These are phyloP conservation scores for Formica selysi DNA, from an alignment of 1,140 invertebrate species.

Conservation along the genomic window DNA sequence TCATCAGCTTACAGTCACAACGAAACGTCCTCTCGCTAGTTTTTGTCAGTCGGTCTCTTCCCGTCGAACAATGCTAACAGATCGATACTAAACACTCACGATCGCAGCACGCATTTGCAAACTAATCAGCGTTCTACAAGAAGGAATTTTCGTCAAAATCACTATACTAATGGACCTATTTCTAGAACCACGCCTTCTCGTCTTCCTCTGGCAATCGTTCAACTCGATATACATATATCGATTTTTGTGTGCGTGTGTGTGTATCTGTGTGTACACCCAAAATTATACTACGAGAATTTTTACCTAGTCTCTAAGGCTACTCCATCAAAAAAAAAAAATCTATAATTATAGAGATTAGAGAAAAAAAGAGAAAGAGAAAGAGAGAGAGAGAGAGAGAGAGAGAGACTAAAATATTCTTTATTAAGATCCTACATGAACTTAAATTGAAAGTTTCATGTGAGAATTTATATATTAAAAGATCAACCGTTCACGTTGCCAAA, in stretches of 20 bases:
- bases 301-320: constrained; percentile 2
- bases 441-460: neutral
- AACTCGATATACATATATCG: constrained; percentile 5
- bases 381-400: too few species aligned
- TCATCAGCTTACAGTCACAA: constrained; percentile 8
- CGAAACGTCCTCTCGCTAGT: constrained; percentile 20
- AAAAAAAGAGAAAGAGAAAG: neutral
- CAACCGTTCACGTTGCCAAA: neutral
- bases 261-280: neutral
- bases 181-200: constrained; percentile 16
- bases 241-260: neutral
- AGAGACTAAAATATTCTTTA: neutral
- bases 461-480: constrained; percentile 3
- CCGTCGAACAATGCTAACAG: constrained; percentile 25
- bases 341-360: neutral
- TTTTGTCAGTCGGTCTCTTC: constrained; percentile 3
- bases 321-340: neutral
- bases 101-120: constrained; percentile 43
- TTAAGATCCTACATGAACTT: neutral
- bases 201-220: constrained; percentile 18
- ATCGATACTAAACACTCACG: constrained; percentile 49
- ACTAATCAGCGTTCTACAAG: constrained; percentile 59
- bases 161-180: constrained; percentile 53
- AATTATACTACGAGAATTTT: constrained; percentile 31
- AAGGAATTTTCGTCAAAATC: constrained; percentile 35